These are phyloP conservation scores for Latrodectus hesperus DNA, from an alignment of 2,888 invertebrate genomes.

Conservation along the genomic window DNA sequence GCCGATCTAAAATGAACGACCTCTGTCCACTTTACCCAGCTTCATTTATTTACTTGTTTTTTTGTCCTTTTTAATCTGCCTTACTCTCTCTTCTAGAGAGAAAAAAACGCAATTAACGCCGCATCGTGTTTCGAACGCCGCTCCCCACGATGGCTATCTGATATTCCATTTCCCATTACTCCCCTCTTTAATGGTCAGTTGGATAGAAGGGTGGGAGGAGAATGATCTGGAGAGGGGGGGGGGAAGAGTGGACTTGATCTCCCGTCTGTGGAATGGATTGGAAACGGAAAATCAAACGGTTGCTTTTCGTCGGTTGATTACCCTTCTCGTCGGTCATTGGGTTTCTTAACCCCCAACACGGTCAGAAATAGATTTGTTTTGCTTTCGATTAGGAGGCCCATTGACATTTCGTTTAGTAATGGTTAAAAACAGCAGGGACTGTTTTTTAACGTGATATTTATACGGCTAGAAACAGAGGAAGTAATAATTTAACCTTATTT, in stretches of 20 bases:
- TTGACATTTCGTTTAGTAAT: too few relatives aligned
- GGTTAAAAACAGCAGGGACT: too few relatives aligned
- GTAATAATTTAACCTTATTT: too few relatives aligned
- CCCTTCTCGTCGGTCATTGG: conserved; percentile 7
- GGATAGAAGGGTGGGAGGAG: conserved; percentile 1
- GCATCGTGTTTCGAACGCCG: conserved; percentile 35
- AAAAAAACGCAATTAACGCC: conserved; percentile 59
- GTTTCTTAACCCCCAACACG: conserved; percentile 3
- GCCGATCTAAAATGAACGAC: conserved; percentile 31
- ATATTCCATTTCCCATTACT: conserved; percentile 4
- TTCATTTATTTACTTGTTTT: background rate
- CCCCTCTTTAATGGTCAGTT: conserved; percentile 49
- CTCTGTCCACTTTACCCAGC: conserved; percentile 8
- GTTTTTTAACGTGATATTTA: too few relatives aligned
- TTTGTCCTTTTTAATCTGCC: conserved; percentile 16
- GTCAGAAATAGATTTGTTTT: too few relatives aligned
- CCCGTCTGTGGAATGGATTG: conserved; percentile 53
- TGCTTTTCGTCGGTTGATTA: conserved; percentile 53
- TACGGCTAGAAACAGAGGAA: too few relatives aligned
- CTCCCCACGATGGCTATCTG: conserved; percentile 37
- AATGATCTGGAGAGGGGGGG: background rate
- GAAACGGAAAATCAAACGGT: conserved; percentile 66
- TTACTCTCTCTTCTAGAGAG: background rate
- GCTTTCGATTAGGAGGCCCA: too few relatives aligned
- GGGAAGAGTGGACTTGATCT: conserved; percentile 12